Evolutionary conservation across 30 jellyfish, hydroid and myxozoan genomes (phyloP).

Genomic region (Nemopilema nomurai): DNA sequence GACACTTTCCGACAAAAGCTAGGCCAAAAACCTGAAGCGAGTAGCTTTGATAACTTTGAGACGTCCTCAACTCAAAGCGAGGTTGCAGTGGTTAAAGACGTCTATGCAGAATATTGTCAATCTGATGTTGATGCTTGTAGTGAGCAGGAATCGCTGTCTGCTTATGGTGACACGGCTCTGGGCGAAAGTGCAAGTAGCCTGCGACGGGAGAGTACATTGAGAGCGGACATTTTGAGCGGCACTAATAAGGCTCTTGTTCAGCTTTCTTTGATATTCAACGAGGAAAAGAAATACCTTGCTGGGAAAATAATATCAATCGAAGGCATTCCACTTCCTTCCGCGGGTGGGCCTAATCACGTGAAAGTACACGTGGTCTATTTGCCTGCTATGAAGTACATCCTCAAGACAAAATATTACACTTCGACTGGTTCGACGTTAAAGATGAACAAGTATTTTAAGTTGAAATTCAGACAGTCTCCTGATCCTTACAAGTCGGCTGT

Average conservation of each 20-base stretch:
- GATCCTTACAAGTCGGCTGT: constrained; percentile 28
- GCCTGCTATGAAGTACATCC: constrained; percentile 66
- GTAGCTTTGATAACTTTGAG: not conserved
- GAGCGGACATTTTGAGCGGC: not conserved
- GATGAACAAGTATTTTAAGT: constrained; percentile 73
- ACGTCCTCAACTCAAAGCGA: not conserved
- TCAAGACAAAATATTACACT: constrained; percentile 57
- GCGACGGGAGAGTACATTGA: not conserved
- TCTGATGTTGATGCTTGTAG: constrained; percentile 21
- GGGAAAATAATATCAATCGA: constrained; percentile 66
- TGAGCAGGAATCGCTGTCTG: constrained; percentile 8
- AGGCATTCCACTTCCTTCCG: constrained; percentile 22
- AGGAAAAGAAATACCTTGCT: constrained; percentile 73
- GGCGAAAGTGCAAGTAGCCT: not conserved
- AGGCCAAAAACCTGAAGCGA: not conserved
- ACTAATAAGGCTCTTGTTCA: constrained; percentile 13
- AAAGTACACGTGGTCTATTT: constrained; percentile 65
- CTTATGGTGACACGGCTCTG: constrained; percentile 11
- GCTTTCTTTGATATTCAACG: constrained; percentile 48
- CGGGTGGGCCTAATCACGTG: constrained; percentile 54
- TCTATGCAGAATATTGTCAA: constrained; percentile 25
- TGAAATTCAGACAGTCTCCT: constrained; percentile 67
- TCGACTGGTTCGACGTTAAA: not conserved
- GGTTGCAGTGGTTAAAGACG: constrained; percentile 16
- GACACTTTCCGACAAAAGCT: not conserved